Evolutionary conservation across 92 coral and sea anemone genomes (phyloP), one percentile per base, ranked within the genome.

Genomic region (Epizoanthus ramosus): DNA sequence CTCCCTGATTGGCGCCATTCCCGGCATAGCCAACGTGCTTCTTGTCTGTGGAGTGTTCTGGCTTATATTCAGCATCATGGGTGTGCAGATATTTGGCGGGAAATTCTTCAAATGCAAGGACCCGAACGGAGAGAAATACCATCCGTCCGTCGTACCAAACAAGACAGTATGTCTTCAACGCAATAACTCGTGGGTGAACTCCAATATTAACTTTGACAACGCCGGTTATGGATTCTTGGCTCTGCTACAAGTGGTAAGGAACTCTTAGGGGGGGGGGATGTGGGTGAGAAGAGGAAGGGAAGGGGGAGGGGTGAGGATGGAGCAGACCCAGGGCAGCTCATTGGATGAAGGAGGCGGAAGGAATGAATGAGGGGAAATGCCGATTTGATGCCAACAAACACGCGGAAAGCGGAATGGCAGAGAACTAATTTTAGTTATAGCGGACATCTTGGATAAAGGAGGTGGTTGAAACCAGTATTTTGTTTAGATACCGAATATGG

Each of bases 61-160:
- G 99, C 80, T 94, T 25, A 96, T 96, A 70, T 96, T 96, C 74
- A 96, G 99, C 63, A 96, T 94, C 73, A 94, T 96, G 97, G 99
- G 99, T 13, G 99, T 96, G 12, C 97, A 96, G 79, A 86, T 91
- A 68, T 96, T 96, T 94, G 98, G 97, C 84, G 99, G 99, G 80
- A 96, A 96, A 66, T 96, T 96, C 87, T 90, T 68, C 93, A 97
- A 97, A 80, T 97, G 99, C 66, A 85, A 80, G 13, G 95, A 97
- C 80, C 84, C 72, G 12, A 82, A 72, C 14, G 93, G 95, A 17
- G 73, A 82, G 71, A 89, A 88, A 74, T 91, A 92, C 45, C 68
- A 69, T 24, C 91, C 93, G 0, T 66, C 89, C 3, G 80, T 90
- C 13, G 93, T 92, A 57, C 94, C 99, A 45, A 94, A 97, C 89